Percentiles rank a stretch among this genome's conserved stretches.
phyloP scores from a whole-genome alignment of 1,140 invertebrate genomes.

The Eciton burchellii region DNA sequence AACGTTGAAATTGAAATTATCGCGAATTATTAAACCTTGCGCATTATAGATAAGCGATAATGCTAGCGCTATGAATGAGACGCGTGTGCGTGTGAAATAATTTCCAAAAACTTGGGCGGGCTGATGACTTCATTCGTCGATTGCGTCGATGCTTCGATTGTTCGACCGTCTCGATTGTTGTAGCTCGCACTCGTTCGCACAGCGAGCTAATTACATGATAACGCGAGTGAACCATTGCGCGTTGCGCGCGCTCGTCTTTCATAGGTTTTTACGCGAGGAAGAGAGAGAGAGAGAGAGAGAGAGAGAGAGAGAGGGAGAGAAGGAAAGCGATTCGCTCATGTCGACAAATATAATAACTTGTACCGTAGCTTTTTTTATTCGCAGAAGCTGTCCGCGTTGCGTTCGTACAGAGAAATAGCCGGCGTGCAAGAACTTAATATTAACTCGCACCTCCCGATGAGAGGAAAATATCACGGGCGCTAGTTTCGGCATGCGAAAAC shows the following conservation, averaged over 20 bases:
- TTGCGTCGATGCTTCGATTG: constrained; percentile 28
- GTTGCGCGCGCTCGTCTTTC: constrained; percentile 26
- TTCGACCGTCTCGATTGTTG: constrained; percentile 20
- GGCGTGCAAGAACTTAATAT: constrained; percentile 26
- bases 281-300: too few species aligned
- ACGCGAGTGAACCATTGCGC: constrained; percentile 30
- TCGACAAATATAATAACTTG: constrained; percentile 31
- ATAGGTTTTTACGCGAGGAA: background rate
- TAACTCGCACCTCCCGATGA: constrained; percentile 19
- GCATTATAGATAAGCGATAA: background rate
- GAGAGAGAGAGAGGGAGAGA: too few species aligned
- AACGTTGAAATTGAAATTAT: constrained; percentile 17
- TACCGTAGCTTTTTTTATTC: constrained; percentile 47
- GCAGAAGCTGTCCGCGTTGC: constrained; percentile 39
- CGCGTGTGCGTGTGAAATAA: background rate
- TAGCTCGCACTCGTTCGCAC: background rate
- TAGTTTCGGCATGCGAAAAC: background rate
- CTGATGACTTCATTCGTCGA: constrained; percentile 14
- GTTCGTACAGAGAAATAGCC: constrained; percentile 3
- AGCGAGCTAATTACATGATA: constrained; percentile 38
- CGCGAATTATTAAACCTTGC: background rate
- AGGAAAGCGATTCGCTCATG: constrained; percentile 15
- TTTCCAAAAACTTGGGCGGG: background rate
- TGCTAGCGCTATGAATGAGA: too few species aligned
- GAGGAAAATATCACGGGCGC: constrained; percentile 1